Base-by-base conservation (phyloP, 1,140 invertebrate genomes). In the Acromyrmex heyeri region DNA sequence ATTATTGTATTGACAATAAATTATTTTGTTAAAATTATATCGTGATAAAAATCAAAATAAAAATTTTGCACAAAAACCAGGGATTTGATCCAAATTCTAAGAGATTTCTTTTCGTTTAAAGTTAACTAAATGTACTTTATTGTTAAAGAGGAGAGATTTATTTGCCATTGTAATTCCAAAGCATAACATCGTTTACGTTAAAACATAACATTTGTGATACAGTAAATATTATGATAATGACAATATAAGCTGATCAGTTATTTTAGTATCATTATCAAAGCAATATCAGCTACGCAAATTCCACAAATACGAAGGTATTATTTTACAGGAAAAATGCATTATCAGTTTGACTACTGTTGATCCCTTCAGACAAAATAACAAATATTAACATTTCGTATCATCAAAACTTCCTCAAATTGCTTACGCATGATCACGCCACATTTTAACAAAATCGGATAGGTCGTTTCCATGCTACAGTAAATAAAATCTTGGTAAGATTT, bases 401-500 rank as follows among this genome's bases (percentile, higher is more conserved):
- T 0, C n/a, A 1, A 48, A 73, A 48, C 1, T 30, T 75, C 4
- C 18, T 16, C 14, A 75, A 34, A 48, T 30, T 82, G 44, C 18
- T 73, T 16, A 27, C 69, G 48, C 24, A 72, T 12, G 64, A 82
- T 82, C 79, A 82, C 38, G 55, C 55, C 34, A 73, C 38, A 16
- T 48, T 4, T 48, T 48, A 59, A 61, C 18, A 30, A 27, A 55
- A 72, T 3, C 24, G 21, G 53, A 75, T 34, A 50, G 21, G 38
- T 82, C 0, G 16, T 57, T 82, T 72, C 24, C 78, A 38, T 38
- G n/a, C 72, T 18, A 73, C 8, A 8, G 24, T 21, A 83, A 82
- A 83, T 55, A 75, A 73, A 73, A 73, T 82, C 53, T 59, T 67
- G 4, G 2, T 12, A 34, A 69, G 48, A 69, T 67, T 79, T 10